phyloP scores from a whole-genome alignment of 2,888 invertebrate genomes.

The Penaeus monodon region DNA sequence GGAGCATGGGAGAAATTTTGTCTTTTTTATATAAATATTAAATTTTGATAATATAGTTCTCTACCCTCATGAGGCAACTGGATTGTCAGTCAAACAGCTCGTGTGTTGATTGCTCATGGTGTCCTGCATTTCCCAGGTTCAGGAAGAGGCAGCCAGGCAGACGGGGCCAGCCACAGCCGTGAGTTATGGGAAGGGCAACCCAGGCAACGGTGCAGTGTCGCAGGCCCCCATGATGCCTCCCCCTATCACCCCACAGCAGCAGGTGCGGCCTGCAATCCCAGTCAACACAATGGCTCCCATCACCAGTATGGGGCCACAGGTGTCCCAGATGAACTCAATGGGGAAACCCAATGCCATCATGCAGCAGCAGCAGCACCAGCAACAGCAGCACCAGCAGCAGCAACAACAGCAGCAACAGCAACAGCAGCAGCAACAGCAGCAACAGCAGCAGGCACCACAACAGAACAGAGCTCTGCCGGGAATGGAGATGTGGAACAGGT shows the following conservation, averaged over 20 bases:
- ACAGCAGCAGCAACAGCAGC: conserved; percentile 68
- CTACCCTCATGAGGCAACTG: too few species aligned
- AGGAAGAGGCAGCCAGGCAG: conserved; percentile 91
- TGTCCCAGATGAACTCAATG: conserved; percentile 58
- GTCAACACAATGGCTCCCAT: conserved; percentile 64
- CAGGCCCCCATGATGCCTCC: conserved; percentile 58
- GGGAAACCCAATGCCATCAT: conserved; percentile 63
- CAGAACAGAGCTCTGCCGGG: conserved; percentile 59
- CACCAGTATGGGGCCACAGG: conserved; percentile 65
- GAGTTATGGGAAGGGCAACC: conserved; percentile 80
- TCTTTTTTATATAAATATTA: too few species aligned
- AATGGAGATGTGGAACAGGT: conserved; percentile 67
- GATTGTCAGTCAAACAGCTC: too few species aligned
- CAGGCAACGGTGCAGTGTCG: conserved; percentile 70
- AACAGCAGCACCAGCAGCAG: conserved; percentile 65
- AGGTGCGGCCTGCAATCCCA: conserved; percentile 66
- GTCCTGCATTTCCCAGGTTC: conserved; percentile 75
- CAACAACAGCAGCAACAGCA: conserved; percentile 70
- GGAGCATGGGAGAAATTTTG: too few species aligned
- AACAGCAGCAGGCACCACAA: conserved; percentile 62
- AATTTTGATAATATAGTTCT: too few species aligned
- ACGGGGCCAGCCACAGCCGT: conserved; percentile 80
- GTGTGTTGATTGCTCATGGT: background rate
- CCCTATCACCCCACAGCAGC: conserved; percentile 65
- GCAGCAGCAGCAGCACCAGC: conserved; percentile 66